A percentile compares a stretch with the other conserved stretches of the same genome.
These are phyloP conservation scores for Rutilus rutilus DNA, from an alignment of 2,113 vertebrate genomes.

Conservation along the genomic window DNA sequence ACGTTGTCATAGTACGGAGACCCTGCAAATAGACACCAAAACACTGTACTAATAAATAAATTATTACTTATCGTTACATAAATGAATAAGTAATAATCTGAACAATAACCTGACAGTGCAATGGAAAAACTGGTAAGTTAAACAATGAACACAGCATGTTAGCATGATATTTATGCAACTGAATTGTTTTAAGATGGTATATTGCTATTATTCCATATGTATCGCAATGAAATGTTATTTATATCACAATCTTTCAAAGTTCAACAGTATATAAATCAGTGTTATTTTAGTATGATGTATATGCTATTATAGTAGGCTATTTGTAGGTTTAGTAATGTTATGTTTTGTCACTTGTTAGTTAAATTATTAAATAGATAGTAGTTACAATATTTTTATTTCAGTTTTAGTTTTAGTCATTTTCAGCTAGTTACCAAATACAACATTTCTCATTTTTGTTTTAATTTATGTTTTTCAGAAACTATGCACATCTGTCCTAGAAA, in stretches of 20 bases:
- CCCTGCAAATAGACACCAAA: conserved; percentile 70
- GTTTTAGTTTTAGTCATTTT: background rate
- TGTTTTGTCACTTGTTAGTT: too few relatives aligned
- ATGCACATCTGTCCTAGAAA: background rate
- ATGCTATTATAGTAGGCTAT: too few relatives aligned
- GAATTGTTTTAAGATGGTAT: background rate
- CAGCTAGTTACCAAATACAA: background rate
- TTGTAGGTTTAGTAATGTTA: too few relatives aligned
- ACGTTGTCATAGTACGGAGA: conserved; percentile 92
- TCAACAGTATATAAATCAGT: background rate
- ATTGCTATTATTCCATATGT: background rate
- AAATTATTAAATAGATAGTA: too few relatives aligned
- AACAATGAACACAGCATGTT: background rate
- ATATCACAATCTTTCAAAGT: background rate
- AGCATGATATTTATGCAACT: background rate
- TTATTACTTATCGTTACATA: background rate
- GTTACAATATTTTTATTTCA: background rate
- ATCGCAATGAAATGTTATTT: background rate
- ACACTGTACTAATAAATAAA: background rate
- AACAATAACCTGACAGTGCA: background rate
- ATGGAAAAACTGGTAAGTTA: background rate
- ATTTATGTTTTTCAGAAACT: background rate
- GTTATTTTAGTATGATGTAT: too few relatives aligned
- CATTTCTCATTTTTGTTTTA: background rate
- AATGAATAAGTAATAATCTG: background rate